These are phyloP conservation scores for Telenomus remus DNA, from an alignment of 1,140 invertebrate genomes.

Conservation along the genomic window DNA sequence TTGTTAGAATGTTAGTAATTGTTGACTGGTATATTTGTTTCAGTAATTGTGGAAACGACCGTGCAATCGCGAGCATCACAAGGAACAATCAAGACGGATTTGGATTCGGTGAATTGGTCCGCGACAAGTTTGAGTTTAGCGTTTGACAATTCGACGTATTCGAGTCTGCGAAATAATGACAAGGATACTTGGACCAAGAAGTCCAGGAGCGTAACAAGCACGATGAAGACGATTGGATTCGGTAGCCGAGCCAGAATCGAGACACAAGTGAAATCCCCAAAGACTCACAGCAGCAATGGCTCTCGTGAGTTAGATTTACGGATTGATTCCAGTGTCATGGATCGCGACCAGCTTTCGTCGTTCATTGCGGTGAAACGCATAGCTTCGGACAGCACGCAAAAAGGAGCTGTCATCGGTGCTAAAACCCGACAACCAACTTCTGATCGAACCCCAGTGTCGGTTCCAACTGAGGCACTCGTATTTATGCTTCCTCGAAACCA, in stretches of 20 bases:
- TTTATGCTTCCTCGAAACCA: conserved; percentile 16
- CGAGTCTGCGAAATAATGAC: conserved; percentile 16
- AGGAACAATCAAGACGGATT: conserved; percentile 53
- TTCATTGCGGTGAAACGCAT: neutral
- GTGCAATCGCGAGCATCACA: conserved; percentile 46
- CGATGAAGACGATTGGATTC: conserved; percentile 32
- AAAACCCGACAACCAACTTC: conserved; percentile 22
- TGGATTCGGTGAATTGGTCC: conserved; percentile 47
- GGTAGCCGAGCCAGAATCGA: conserved; percentile 22
- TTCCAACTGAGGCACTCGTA: conserved; percentile 12
- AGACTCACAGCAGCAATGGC: conserved; percentile 41
- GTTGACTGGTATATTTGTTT: conserved; percentile 38
- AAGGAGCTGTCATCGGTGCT: conserved; percentile 17
- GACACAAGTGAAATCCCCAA: no score
- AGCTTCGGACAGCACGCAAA: conserved; percentile 7
- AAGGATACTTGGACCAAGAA: conserved; percentile 22
- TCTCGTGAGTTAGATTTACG: conserved; percentile 27
- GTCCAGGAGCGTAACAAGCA: conserved; percentile 27
- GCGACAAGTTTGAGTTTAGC: conserved; percentile 36
- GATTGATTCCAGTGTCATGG: conserved; percentile 11
- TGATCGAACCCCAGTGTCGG: conserved; percentile 48
- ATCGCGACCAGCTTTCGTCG: neutral
- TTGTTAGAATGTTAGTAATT: no score
- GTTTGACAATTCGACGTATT: conserved; percentile 26
- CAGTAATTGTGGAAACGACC: conserved; percentile 62